phyloP scores from a whole-genome alignment of 2,797 vertebrate species.

The Champsocephalus gunnari region DNA sequence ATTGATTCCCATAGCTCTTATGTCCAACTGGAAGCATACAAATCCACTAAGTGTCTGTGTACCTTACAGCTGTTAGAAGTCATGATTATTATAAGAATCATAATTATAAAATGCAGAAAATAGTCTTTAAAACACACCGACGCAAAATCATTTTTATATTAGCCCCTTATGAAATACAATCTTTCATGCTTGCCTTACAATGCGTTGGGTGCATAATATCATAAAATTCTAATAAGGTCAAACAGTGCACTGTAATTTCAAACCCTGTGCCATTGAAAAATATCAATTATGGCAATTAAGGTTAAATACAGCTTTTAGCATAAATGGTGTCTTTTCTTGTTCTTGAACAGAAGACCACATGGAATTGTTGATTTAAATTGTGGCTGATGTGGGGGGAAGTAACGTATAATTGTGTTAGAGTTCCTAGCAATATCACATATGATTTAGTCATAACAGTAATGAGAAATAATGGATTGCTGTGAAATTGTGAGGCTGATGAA shows the following conservation, averaged over 20 bases:
- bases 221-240: conserved; percentile 68
- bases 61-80: conserved; percentile 1
- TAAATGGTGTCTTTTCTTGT: conserved; percentile 70
- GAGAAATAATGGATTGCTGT: conserved; percentile 63
- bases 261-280: conserved; percentile 70
- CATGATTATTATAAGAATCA: conserved; percentile 23
- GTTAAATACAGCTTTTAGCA: conserved; percentile 79
- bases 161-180: conserved; percentile 34
- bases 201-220: conserved; percentile 57
- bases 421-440: conserved; percentile 69
- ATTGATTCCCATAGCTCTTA: conserved; percentile 34
- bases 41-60: not conserved
- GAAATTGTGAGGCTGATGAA: conserved; percentile 46
- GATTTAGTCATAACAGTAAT: conserved; percentile 61
- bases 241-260: conserved; percentile 70
- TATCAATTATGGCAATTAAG: conserved; percentile 81
- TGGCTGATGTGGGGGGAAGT: conserved; percentile 51
- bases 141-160: conserved; percentile 25
- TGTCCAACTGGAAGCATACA: not conserved
- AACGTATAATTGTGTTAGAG: conserved; percentile 61
- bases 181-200: conserved; percentile 40
- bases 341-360: conserved; percentile 61
- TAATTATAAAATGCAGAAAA: conserved; percentile 8
- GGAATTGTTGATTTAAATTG: conserved; percentile 70
- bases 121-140: conserved; percentile 19